Evolutionary conservation across 2,888 invertebrate species (phyloP), one percentile per base, ranked within the genome.

Genomic region (Eulithis prunata): DNA sequence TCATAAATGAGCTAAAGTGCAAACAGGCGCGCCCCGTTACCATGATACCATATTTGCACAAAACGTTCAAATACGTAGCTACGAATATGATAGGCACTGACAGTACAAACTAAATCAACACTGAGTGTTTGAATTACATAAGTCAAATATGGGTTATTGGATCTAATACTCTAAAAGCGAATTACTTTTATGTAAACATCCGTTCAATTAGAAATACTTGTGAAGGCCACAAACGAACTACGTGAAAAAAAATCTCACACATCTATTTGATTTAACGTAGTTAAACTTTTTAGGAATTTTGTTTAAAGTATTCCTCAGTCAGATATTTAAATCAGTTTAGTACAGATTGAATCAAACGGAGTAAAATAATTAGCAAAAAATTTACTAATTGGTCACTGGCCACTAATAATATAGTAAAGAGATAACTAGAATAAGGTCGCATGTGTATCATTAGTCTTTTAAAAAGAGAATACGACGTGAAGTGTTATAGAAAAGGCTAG

Each of bases 1-100:
- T 80, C 83, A 77, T 84, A 84, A 84, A 84, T 80, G 78, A 81
- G 77, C 75, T 77, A 76, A 80, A 82, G 75, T 79, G 77, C 81
- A 88, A 87, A 89, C 77, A 87, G 84, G 76, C 88, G 80, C 87
- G 75, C 88, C 89, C 83, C 82, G 83, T 81, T 83, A 78, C 81
- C 81, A 79, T 77, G 78, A 80, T 78, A 76, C 54, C 38, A 76
- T 79, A 75, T 82, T 79, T 79, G 78, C 78, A 77, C 76, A 71
- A 69, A 75, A 72, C 71, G 74, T 77, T 73, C 80, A 79, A 80
- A 81, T 75, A 81, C 75, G 67, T 32, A 32, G 32, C 2, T 68
- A 71, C 77, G 74, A 75, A 75, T 79, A 82, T 78, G 75, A 78
- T 74, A 71, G 74, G 73, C 78, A 75, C 74, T 78, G 75, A 78